Conservation (phyloP, 2,113 vertebrate species). For the Barnardius zonarius region DNA sequence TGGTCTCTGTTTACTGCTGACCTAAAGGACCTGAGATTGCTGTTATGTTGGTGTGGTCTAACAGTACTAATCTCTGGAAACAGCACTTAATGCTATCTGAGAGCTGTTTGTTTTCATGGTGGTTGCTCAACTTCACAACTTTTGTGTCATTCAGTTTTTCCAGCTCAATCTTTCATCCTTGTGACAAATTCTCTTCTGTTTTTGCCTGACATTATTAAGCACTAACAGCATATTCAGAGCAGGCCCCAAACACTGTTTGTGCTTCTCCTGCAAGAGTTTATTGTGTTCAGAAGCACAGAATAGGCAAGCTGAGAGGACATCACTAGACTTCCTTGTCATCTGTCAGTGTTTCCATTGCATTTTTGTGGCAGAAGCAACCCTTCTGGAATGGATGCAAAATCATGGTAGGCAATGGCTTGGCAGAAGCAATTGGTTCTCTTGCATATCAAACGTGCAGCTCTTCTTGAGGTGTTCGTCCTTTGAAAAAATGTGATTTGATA, state of each 20-base stretch:
- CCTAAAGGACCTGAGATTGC: neutral
- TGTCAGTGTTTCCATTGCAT: neutral
- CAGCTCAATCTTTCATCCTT: neutral
- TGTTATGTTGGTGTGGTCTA: neutral
- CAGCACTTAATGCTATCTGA: neutral
- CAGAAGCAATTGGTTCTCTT: neutral
- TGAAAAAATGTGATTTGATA: neutral
- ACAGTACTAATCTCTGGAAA: neutral
- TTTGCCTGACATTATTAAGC: neutral
- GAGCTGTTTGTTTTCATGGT: neutral
- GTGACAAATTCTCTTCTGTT: neutral
- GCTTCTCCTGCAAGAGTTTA: neutral
- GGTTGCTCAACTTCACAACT: neutral
- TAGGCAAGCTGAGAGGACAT: fast-evolving
- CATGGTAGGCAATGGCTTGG: neutral
- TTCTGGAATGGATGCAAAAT: neutral
- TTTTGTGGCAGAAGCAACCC: neutral
- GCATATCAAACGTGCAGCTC: neutral
- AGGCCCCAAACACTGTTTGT: neutral
- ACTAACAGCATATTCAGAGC: neutral
- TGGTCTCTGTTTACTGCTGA: neutral
- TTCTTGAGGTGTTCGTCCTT: neutral
- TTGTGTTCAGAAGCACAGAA: neutral
- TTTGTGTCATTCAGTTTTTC: neutral
- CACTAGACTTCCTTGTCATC: neutral